Evolutionary conservation across 2,797 vertebrate species (phyloP), one percentile per base, ranked within the genome.

Genomic region (Babyrousa celebensis): DNA sequence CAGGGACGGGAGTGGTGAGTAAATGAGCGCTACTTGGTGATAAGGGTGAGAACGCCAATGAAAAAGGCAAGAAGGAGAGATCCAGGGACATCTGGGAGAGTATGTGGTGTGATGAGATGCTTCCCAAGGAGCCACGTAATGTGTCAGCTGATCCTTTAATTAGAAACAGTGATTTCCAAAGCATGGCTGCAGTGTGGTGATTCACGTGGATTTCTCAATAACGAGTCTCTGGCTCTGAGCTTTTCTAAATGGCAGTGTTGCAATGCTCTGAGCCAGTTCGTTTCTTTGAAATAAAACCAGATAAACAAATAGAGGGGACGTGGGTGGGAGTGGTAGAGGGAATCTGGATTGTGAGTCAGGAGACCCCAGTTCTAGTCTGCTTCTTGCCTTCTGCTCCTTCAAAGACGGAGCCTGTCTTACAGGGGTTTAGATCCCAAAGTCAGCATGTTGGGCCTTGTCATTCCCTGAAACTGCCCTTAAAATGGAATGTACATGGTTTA

Each of bases 141-240:
- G 72, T 82, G 93, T 88, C 92, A 82, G 88, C 87, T 21, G 5
- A 40, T 25, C 17, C 85, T 94, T 72, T 92, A 92, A 92, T 94
- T 90, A 82, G 95, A 96, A 96, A 65, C 93, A 88, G 94, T 4
- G 15, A 36, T 91, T 68, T 74, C 16, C 21, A 60, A 68, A 67
- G 75, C 56, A 7, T 58, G 96, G 79, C 90, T 75, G 68, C 84
- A 20, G 62, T 48, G 88, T 77, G 84, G 68, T 67, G n/a, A 60
- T 95, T 86, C 96, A 80, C 7, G 27, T n/a, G 85, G 71, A 75
- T 94, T 94, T 96, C 96, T 96, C 90, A 92, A 70, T 72, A 94
- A 85, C 93, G 40, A 29, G 40, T 67, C 89, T 87, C 91, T 17
- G 78, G 48, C 86, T 92, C 79, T 72, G 74, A 43, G 12, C 68